Evolutionary conservation across 2,797 vertebrate genomes (phyloP).

Genomic region (Pseudochaenichthys georgianus): DNA sequence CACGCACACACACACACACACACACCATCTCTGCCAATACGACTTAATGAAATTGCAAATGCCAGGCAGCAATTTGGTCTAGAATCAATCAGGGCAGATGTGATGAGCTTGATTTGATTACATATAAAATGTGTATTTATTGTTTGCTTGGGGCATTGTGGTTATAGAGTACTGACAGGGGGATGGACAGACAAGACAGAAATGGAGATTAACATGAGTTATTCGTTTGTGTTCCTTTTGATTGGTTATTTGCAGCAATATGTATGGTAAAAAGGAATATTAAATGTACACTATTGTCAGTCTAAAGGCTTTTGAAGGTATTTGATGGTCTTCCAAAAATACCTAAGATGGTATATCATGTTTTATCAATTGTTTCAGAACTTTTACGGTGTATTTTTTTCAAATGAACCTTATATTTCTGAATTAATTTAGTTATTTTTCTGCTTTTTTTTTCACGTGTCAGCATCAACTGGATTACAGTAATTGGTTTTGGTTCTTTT

Average conservation of each 20-base stretch:
- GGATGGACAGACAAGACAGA: constrained; percentile 33
- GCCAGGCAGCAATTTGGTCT: constrained; percentile 71
- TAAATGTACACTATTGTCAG: constrained; percentile 1
- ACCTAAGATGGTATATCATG: constrained; percentile 1
- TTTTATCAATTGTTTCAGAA: no score
- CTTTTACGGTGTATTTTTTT: no score
- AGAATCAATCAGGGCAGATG: constrained; percentile 79
- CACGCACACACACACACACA: no score
- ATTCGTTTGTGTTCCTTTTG: constrained; percentile 41
- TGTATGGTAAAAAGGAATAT: not conserved
- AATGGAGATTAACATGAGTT: constrained; percentile 57
- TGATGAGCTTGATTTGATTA: constrained; percentile 80
- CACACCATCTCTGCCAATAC: constrained; percentile 50
- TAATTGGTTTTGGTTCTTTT: not conserved
- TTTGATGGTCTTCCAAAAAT: constrained; percentile 15
- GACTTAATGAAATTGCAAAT: constrained; percentile 77
- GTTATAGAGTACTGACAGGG: constrained; percentile 52
- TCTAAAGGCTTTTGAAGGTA: constrained; percentile 8
- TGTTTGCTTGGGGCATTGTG: constrained; percentile 60
- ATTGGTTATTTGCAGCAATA: constrained; percentile 24
- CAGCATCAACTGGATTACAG: not conserved
- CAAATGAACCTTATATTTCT: not conserved
- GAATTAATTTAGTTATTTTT: not conserved
- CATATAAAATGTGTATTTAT: constrained; percentile 80
- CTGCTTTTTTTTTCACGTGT: not conserved